Base-by-base conservation (phyloP, 2,797 vertebrate genomes). In the Tapera naevia region DNA sequence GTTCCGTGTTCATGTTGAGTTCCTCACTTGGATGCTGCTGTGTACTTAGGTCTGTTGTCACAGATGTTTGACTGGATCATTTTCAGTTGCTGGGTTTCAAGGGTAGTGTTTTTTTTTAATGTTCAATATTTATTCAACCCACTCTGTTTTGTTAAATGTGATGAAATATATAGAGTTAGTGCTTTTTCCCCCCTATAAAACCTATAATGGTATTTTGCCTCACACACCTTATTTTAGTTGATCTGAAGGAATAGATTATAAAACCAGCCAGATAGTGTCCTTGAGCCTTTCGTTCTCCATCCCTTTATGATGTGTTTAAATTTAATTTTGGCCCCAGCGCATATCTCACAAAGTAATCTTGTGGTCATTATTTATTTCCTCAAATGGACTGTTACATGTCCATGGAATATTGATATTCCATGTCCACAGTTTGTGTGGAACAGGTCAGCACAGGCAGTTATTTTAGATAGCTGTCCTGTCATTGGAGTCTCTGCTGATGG, bases 1-100 rank as follows among this genome's bases (percentile, higher is more conserved):
- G 88, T 53, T 51, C 79, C 43, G 50, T 65, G 62, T 71, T 91
- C 67, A 37, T 72, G 12, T 25, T 43, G 78, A 69, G 39, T 89
- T 94, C 80, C 73, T 86, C 23, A 5, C 71, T 91, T 39, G 39
- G 90, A 94, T 95, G 50, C 81, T 89, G 11, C 82, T 9, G 3
- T 4, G 7, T 74, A 24, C 62, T 81, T 57, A 16, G 46, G 60
- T 91, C 79, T 97, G 95, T 96, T 96, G 48, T 93, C 96, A 96
- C 97, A 98, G 97, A 97, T 97, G 97, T 96, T 73, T 87, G 78
- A 87, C 61, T 89, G 97, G 97, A 95, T 73, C 93, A 21, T 19
- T 91, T 94, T 96, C 96, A 75, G 86, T 83, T 85, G n/a, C 74
- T 91, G 76, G 32, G 4, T 90, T 94, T 91, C 69, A 43, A 13